A percentile compares a stretch with the other conserved stretches of the same genome.
Evolutionary conservation across 2,113 vertebrate species (phyloP).

Genomic region (Corydoras sp.): DNA sequence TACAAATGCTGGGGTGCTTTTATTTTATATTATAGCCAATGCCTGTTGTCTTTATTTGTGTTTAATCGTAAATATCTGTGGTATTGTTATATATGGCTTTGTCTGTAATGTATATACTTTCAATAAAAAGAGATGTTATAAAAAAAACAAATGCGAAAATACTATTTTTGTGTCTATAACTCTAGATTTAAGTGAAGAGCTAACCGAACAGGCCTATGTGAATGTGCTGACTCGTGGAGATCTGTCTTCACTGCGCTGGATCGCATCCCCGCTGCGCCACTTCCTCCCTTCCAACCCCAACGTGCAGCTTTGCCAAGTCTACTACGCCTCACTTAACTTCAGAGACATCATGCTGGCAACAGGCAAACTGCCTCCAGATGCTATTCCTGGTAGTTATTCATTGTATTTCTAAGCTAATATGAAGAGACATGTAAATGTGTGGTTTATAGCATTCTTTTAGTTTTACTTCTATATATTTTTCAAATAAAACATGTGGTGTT

Average conservation of each 20-base stretch:
- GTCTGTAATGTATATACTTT: no score
- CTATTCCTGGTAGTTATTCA: constrained; percentile 80
- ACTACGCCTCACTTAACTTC: constrained; percentile 93
- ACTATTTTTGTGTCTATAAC: neutral
- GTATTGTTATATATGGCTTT: no score
- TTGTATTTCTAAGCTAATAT: neutral
- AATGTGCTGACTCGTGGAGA: constrained; percentile 87
- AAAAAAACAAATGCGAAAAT: no score
- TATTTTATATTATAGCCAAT: no score
- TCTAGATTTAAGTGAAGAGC: constrained; percentile 67
- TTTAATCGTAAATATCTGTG: no score
- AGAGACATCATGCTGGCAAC: constrained; percentile 95
- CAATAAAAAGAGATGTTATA: no score
- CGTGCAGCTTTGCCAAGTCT: constrained; percentile 73
- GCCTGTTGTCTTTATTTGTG: no score
- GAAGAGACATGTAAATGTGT: no score
- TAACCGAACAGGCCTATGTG: constrained; percentile 81
- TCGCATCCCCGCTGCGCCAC: constrained; percentile 76
- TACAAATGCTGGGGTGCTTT: no score
- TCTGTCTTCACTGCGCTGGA: constrained; percentile 89
- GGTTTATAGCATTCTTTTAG: no score
- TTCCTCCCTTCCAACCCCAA: constrained; percentile 50
- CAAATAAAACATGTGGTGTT: no score
- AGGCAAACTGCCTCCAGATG: constrained; percentile 87
- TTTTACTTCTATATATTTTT: no score